Base-by-base conservation (phyloP, 2,888 invertebrate genomes). In the Andricus quercusramuli region DNA sequence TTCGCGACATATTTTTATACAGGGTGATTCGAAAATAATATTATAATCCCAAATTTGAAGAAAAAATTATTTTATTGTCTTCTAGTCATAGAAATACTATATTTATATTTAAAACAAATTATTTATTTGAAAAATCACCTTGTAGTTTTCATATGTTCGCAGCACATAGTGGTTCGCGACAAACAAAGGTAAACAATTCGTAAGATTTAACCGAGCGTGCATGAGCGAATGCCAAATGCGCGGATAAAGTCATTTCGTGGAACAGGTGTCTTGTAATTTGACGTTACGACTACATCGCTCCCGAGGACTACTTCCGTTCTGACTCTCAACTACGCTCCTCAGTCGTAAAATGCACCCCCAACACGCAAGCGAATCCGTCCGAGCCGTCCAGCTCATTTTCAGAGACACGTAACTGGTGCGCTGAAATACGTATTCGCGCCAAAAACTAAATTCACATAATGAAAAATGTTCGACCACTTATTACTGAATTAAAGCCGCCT, bases 191-290 rank as follows among this genome's bases (percentile, higher is more conserved):
- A 41, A 4, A 74, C 37, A 51, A 32, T 56, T 37, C 32, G n/a
- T 56, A 4, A 13, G 11, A 56, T 56, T 56, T 13, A 59, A n/a
- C 51, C 11, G 13, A 77, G 22, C 37, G 25, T 15, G 44, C 22
- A 62, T n/a, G 74, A 78, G 74, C 32, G 80, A 80, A 81, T 79
- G 66, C 59, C 66, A 84, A 84, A 80, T 83, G 82, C 64, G 81
- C 82, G 82, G 82, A 85, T 84, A 83, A 85, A 85, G 87, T 88
- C 87, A 90, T 91, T 90, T 89, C 85, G 86, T 82, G 83, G 87
- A 90, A 89, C 91, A 91, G 91, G 90, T 91, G 90, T 90, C 89
- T 87, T 85, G 85, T 90, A 91, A 91, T 90, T 90, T 88, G 86
- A 87, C 87, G 87, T 87, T 86, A 77, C 13, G 78, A 65, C 78